Evolutionary conservation across 2,888 invertebrate species (phyloP).

Genomic region (Melanostoma scalare): DNA sequence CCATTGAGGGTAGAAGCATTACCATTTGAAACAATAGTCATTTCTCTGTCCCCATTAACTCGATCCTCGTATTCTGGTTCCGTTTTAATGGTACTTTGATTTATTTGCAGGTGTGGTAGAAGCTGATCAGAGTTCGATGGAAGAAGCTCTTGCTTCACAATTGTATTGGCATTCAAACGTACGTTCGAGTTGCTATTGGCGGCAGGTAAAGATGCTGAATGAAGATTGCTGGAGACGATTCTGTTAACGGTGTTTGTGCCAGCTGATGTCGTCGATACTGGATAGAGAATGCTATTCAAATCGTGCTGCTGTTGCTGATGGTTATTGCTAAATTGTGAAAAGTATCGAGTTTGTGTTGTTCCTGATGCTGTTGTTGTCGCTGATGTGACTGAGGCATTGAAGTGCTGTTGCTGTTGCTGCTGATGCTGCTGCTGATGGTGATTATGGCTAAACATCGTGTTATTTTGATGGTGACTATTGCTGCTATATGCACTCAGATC

Average conservation of each 20-base stretch:
- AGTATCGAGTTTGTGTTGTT: conserved; percentile 73
- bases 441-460: conserved; percentile 70
- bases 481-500: conserved; percentile 66
- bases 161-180: conserved; percentile 50
- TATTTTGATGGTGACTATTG: conserved; percentile 75
- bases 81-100: conserved; percentile 55
- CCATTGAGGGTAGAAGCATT: conserved; percentile 61
- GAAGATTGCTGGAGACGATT: conserved; percentile 46
- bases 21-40: conserved; percentile 61
- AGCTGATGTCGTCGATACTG: conserved; percentile 58
- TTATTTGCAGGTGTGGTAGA: conserved; percentile 55
- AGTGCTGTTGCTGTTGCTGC: conserved; percentile 73
- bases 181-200: conserved; percentile 54
- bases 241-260: conserved; percentile 66
- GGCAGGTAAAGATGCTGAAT: conserved; percentile 58
- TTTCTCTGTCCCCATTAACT: conserved; percentile 54
- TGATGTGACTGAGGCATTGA: conserved; percentile 58
- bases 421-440: conserved; percentile 52
- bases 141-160: conserved; percentile 67
- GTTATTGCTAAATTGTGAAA: conserved; percentile 74
- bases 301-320: conserved; percentile 56
- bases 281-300: conserved; percentile 65
- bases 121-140: conserved; percentile 61
- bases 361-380: conserved; percentile 69
- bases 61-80: conserved; percentile 47